phyloP scores from a whole-genome alignment of 2,113 vertebrate genomes.

The Ia io region DNA sequence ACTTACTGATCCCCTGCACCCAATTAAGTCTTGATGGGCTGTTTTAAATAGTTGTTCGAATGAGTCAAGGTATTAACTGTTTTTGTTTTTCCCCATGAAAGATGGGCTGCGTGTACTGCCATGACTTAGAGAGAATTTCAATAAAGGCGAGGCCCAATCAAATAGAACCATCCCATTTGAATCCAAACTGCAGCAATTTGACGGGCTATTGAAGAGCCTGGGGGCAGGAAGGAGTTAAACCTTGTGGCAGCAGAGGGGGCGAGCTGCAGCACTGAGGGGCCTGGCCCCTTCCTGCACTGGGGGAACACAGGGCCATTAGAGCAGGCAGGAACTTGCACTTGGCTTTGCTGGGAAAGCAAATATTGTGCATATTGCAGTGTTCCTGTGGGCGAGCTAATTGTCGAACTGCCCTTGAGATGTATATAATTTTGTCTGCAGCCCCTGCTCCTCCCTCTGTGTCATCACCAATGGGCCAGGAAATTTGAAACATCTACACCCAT shows the following conservation, averaged over 20 bases:
- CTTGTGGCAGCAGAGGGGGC: neutral
- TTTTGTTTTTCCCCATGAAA: neutral
- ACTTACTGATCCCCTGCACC: neutral
- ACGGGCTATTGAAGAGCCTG: neutral
- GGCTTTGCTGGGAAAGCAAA: conserved; percentile 48
- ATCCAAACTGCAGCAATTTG: accelerated
- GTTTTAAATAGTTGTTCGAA: neutral
- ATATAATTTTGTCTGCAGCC: neutral
- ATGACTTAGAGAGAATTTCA: neutral
- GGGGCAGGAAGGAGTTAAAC: neutral
- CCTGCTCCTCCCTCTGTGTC: neutral
- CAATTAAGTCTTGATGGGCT: neutral
- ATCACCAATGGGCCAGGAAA: neutral
- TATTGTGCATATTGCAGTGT: neutral
- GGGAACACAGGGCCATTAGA: neutral
- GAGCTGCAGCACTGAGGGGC: neutral
- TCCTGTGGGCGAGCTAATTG: conserved; percentile 2
- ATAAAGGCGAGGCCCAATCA: neutral
- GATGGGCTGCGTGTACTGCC: accelerated
- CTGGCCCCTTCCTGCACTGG: neutral
- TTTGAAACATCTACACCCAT: neutral
- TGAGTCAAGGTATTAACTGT: neutral
- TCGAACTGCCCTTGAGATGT: conserved; percentile 19
- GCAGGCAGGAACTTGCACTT: neutral
- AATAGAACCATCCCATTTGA: neutral